These are phyloP conservation scores for Lepeophtheirus salmonis DNA, from an alignment of 1,140 invertebrate genomes.

Conservation along the genomic window DNA sequence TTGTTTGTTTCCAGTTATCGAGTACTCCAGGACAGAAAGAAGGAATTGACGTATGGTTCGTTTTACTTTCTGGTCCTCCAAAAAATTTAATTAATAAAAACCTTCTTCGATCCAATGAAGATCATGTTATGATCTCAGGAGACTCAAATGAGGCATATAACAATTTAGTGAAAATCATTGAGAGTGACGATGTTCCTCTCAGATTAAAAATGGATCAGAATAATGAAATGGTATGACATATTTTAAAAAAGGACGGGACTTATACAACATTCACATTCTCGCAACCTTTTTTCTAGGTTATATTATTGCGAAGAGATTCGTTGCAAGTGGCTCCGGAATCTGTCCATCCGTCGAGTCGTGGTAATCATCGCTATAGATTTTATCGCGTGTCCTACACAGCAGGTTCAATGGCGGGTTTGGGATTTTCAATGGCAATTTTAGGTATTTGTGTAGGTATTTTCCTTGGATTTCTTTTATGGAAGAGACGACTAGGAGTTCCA, in stretches of 20 bases:
- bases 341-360: slow-evolving; percentile 23
- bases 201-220: slow-evolving; percentile 24
- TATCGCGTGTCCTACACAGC: slow-evolving; percentile 24
- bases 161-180: slow-evolving; percentile 25
- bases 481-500: slow-evolving; percentile 20
- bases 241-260: neutral
- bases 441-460: slow-evolving; percentile 27
- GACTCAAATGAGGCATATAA: slow-evolving; percentile 24
- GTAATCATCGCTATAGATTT: slow-evolving; percentile 16
- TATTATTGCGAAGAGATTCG: slow-evolving; percentile 25
- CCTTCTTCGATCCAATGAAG: slow-evolving; percentile 18
- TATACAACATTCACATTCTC: neutral
- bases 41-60: slow-evolving; percentile 23
- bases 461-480: slow-evolving; percentile 30
- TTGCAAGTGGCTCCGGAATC: slow-evolving; percentile 25
- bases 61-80: slow-evolving; percentile 22
- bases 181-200: slow-evolving; percentile 25
- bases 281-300: slow-evolving; percentile 22
- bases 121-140: neutral
- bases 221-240: slow-evolving; percentile 24
- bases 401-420: slow-evolving; percentile 28
- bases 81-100: slow-evolving; percentile 8
- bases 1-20: slow-evolving; percentile 5
- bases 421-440: slow-evolving; percentile 29
- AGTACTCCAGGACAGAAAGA: slow-evolving; percentile 20